These are phyloP conservation scores for Leptopterna dolabrata DNA, from an alignment of 2,888 invertebrate species.

Conservation along the genomic window DNA sequence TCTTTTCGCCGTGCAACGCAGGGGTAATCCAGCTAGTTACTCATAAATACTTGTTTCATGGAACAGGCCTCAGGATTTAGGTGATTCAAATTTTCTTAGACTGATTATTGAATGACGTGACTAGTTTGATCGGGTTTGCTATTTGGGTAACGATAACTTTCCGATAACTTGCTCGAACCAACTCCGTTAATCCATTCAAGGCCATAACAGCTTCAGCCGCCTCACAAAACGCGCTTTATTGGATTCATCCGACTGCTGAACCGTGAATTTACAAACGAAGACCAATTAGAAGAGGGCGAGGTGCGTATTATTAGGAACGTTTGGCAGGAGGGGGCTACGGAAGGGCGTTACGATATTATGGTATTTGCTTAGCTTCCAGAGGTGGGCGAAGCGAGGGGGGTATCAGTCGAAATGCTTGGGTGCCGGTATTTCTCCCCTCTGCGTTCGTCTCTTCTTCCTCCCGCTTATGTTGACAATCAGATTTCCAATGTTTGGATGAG, in stretches of 20 bases:
- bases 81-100: too few relatives aligned
- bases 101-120: too few relatives aligned
- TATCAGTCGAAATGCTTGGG: slow-evolving; percentile 5
- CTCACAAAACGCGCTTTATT: neutral
- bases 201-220: neutral
- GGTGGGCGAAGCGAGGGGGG: neutral
- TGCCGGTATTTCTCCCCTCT: neutral
- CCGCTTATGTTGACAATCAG: neutral
- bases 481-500: neutral
- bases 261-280: slow-evolving; percentile 13
- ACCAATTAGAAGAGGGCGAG: slow-evolving; percentile 8
- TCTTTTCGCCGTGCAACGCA: too few relatives aligned
- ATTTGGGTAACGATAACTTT: too few relatives aligned
- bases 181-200: neutral
- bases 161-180: neutral
- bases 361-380: slow-evolving; percentile 14
- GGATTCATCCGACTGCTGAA: neutral
- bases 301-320: neutral
- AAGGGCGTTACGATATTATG: slow-evolving; percentile 23
- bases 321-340: neutral
- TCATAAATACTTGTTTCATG: too few relatives aligned
- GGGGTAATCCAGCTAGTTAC: too few relatives aligned
- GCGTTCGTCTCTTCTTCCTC: neutral
- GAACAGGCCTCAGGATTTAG: too few relatives aligned
- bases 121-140: too few relatives aligned